Base-by-base conservation (phyloP, 2,797 vertebrate species). In the Coregonus ussuriensis region DNA sequence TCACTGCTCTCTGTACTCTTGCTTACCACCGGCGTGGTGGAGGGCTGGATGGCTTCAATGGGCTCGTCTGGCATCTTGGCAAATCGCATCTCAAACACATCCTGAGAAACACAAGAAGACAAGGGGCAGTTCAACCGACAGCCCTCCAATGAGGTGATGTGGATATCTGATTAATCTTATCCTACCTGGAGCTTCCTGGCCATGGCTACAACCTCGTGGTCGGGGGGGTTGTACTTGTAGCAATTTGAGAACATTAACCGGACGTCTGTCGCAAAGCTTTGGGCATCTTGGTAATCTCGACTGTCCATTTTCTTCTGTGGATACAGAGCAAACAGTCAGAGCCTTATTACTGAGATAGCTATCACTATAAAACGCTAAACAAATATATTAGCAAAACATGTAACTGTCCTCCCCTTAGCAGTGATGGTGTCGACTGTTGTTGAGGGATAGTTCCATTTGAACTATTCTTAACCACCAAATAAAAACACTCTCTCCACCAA, bases 221-320 rank as follows among this genome's bases (percentile, higher is more conserved):
- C 98, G 0, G 98, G 97, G 35, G 98, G 98, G 77, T 98, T 99
- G 94, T 99, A 99, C 88, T 99, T 99, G 93, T 99, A 98, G 81
- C 97, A 99, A 91, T 99, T 98, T 76, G 98, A 99, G 92, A 99
- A 99, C 98, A 99, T 99, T 94, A 99, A 95, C 94, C 98, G 96
- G 89, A 99, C 95, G 68, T 99, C 98, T 0, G 97, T 97, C 0
- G 97, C 97, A 4, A 99, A 99, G 5, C 96, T 95, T 89, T 98
- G 98, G 14, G 97, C 96, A 0, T 99, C 98, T 2, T 86, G 94
- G 91, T 99, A 99, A 25, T 99, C 98, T 0, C 95, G 94, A 84
- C 95, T 91, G 63, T 99, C 98, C 97, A 99, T 99, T 89, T 99
- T 99, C 93, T 97, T 98, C 98, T 99, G 94, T 54, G 90, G 31